These are phyloP conservation scores for Lepus americanus DNA, from an alignment of 2,113 vertebrate species.

Conservation along the genomic window DNA sequence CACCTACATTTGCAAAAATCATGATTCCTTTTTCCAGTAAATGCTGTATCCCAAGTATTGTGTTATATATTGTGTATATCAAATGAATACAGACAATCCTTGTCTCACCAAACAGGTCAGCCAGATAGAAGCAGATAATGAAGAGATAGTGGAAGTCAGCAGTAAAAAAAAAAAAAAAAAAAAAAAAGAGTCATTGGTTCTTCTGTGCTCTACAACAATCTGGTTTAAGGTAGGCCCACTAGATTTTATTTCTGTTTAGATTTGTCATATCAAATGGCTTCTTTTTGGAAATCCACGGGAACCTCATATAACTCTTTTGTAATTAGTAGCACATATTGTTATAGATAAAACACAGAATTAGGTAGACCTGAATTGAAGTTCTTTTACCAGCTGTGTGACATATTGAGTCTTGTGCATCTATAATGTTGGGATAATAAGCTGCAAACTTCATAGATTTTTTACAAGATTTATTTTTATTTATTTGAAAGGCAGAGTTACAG, in stretches of 20 bases:
- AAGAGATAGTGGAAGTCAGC: neutral
- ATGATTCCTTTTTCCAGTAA: slow-evolving; percentile 11
- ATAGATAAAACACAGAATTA: neutral
- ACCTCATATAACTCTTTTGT: neutral
- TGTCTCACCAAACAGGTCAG: neutral
- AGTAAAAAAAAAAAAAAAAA: neutral
- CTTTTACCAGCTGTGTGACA: neutral
- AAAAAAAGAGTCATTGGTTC: neutral
- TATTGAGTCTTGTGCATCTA: neutral
- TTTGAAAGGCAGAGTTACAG: too few relatives aligned
- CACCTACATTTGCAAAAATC: neutral
- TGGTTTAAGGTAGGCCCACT: neutral
- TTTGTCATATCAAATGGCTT: slow-evolving; percentile 4
- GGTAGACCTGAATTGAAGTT: neutral
- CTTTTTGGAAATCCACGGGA: neutral
- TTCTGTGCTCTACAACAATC: neutral
- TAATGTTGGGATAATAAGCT: neutral
- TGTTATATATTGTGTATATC: neutral
- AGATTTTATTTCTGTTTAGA: neutral
- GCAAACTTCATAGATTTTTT: neutral
- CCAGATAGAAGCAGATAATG: neutral
- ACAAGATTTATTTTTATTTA: too few relatives aligned
- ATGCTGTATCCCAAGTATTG: neutral
- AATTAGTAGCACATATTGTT: neutral
- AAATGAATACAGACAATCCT: neutral